Evolutionary conservation across 2,888 invertebrate species (phyloP).

Genomic region (Ecliptopera silaceata): DNA sequence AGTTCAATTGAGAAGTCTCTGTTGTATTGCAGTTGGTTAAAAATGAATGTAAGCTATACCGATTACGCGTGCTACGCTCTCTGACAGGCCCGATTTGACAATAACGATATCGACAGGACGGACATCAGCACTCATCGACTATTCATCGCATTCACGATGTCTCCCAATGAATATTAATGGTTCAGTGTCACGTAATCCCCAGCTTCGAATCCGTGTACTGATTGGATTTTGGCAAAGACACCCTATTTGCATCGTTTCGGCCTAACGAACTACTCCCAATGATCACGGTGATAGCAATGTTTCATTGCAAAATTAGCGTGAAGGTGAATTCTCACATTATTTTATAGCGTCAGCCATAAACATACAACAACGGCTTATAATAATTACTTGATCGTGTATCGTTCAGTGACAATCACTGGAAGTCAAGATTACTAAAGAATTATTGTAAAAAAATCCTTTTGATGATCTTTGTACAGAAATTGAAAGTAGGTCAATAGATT

Average conservation of each 20-base stretch:
- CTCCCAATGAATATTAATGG: slow-evolving; percentile 72
- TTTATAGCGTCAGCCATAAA: not conserved
- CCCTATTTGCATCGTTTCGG: slow-evolving; percentile 44
- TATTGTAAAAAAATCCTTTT: not conserved
- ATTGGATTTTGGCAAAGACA: slow-evolving; percentile 52
- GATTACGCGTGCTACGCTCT: slow-evolving; percentile 1
- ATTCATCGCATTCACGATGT: slow-evolving; percentile 63
- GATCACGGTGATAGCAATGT: slow-evolving; percentile 12
- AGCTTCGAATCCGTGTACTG: slow-evolving; percentile 52
- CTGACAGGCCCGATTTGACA: slow-evolving; percentile 26
- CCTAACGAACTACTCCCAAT: slow-evolving; percentile 31
- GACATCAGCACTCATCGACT: slow-evolving; percentile 59
- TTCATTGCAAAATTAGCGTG: not conserved
- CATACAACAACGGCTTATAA: too few relatives aligned
- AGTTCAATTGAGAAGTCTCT: too few relatives aligned
- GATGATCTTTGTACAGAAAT: not conserved
- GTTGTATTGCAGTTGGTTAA: too few relatives aligned
- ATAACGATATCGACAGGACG: slow-evolving; percentile 34
- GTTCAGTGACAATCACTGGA: too few relatives aligned
- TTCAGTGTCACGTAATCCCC: slow-evolving; percentile 67
- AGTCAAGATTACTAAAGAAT: not conserved
- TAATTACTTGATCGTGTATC: too few relatives aligned
- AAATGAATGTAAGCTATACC: not conserved
- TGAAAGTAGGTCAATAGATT: not conserved
- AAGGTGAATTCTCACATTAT: not conserved